Evolutionary conservation across 2,797 vertebrate species (phyloP).

Genomic region (Parauchenoglanis ngamensis): DNA sequence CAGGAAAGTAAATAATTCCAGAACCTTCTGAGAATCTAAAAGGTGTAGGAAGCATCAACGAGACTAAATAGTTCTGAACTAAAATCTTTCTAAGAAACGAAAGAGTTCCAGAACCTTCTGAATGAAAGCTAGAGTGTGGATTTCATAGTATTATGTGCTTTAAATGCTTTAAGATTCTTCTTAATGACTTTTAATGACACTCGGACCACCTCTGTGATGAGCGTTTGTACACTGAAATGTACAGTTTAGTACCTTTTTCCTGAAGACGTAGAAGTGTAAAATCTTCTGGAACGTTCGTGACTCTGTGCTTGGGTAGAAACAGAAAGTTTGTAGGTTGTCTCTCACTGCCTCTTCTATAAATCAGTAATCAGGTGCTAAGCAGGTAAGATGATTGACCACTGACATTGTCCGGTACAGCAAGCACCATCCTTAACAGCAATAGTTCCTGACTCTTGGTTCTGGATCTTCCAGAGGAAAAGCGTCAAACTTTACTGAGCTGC

Average conservation of each 20-base stretch:
- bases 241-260: too few species aligned
- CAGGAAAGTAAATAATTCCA: background rate
- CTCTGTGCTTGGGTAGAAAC: background rate
- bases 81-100: background rate
- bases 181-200: background rate
- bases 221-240: too few species aligned
- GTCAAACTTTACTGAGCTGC: background rate
- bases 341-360: background rate
- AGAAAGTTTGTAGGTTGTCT: background rate
- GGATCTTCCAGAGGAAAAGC: background rate
- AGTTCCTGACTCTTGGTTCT: background rate
- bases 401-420: background rate
- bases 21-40: background rate
- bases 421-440: background rate
- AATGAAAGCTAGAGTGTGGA: background rate
- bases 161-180: background rate
- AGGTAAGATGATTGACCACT: background rate
- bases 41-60: background rate
- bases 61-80: background rate
- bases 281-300: background rate
- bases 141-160: background rate
- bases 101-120: background rate
- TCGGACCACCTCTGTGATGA: too few species aligned
- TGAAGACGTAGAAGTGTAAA: too few species aligned
- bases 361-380: background rate